Evolutionary conservation across 2,888 invertebrate genomes (phyloP).

Genomic region (Unio pictorum): DNA sequence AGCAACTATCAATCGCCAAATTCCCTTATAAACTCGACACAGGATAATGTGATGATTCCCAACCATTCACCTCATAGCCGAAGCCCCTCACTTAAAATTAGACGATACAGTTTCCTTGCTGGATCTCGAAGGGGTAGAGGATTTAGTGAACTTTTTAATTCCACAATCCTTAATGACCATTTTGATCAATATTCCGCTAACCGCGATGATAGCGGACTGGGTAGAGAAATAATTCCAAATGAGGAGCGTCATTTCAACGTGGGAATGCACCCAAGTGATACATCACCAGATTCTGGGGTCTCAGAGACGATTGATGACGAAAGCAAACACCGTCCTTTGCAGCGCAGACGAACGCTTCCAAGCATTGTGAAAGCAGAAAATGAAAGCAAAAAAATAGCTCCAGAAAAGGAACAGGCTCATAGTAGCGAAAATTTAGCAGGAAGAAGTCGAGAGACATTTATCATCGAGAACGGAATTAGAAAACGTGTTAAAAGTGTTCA

Average conservation of each 20-base stretch:
- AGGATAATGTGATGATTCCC: conserved; percentile 43
- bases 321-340: conserved; percentile 52
- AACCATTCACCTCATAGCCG: conserved; percentile 55
- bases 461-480: conserved; percentile 70
- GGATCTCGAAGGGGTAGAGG: conserved; percentile 63
- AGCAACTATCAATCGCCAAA: conserved; percentile 36
- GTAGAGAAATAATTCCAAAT: conserved; percentile 48
- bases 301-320: conserved; percentile 61
- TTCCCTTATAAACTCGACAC: conserved; percentile 31
- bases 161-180: conserved; percentile 69
- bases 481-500: conserved; percentile 66
- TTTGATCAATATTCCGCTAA: conserved; percentile 70
- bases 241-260: conserved; percentile 27
- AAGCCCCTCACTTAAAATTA: conserved; percentile 62
- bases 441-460: conserved; percentile 64
- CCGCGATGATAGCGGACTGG: conserved; percentile 63
- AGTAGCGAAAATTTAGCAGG: conserved; percentile 60
- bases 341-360: conserved; percentile 66
- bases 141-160: conserved; percentile 66
- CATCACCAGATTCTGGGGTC: conserved; percentile 66
- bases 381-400: conserved; percentile 27
- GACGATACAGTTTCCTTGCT: conserved; percentile 65
- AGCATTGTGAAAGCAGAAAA: conserved; percentile 59
- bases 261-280: conserved; percentile 45
- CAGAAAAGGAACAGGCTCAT: conserved; percentile 53